Percentiles rank a stretch among this genome's conserved stretches.
These are phyloP conservation scores for Ectobius pallidus DNA, from an alignment of 2,888 invertebrate species.

Conservation along the genomic window DNA sequence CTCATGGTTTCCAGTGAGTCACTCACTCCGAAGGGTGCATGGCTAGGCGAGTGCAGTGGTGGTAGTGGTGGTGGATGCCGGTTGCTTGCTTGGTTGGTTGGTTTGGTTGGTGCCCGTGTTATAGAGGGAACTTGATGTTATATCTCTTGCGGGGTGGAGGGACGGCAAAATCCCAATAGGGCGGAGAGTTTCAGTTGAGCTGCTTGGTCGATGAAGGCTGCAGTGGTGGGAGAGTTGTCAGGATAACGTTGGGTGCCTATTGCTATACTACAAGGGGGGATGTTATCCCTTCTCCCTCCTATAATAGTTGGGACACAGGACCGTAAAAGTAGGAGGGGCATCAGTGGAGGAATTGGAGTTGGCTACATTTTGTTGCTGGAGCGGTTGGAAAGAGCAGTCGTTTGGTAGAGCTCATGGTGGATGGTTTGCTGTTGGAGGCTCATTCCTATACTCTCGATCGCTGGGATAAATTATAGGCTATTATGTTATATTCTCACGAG, in stretches of 20 bases:
- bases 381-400: not conserved
- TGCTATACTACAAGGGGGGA: not conserved
- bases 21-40: too few species aligned
- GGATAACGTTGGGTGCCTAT: not conserved
- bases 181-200: not conserved
- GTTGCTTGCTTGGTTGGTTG: conserved; percentile 22
- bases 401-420: not conserved
- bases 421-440: not conserved
- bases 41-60: not conserved
- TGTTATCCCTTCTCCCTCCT: not conserved
- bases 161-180: conserved; percentile 6
- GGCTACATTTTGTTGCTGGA: not conserved
- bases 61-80: conserved; percentile 16
- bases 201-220: not conserved
- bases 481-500: too few species aligned
- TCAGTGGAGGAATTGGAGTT: conserved; percentile 29
- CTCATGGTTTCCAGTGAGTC: conserved; percentile 1
- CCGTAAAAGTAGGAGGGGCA: not conserved
- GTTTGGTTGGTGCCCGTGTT: conserved; percentile 22
- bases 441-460: too few species aligned
- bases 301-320: not conserved
- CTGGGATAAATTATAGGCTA: too few species aligned
- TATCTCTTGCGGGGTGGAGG: conserved; percentile 7
- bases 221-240: not conserved
- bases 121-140: conserved; percentile 12